Evolutionary conservation across 2,888 invertebrate genomes (phyloP).

Genomic region (Augochlorella aurata): DNA sequence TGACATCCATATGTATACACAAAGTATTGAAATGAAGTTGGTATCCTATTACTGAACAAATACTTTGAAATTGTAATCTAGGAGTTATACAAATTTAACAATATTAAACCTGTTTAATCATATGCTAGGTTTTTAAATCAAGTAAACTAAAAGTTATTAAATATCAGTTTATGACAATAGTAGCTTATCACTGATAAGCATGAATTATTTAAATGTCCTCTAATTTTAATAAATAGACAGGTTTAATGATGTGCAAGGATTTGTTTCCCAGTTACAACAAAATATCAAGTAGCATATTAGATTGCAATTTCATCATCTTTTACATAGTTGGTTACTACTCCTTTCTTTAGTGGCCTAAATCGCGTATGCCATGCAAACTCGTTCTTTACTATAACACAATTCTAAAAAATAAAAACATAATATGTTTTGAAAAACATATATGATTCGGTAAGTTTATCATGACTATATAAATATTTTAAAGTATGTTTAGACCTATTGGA

Average conservation of each 20-base stretch:
- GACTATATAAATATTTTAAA: neutral
- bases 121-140: too few relatives aligned
- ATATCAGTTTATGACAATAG: too few relatives aligned
- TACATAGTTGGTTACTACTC: neutral
- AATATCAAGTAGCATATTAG: neutral
- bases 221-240: too few relatives aligned
- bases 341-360: neutral
- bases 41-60: neutral
- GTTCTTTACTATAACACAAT: neutral
- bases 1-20: neutral
- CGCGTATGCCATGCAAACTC: neutral
- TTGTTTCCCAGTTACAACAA: neutral
- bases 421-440: neutral
- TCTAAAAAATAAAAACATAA: neutral
- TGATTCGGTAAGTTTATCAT: slow-evolving; percentile 29
- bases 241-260: neutral
- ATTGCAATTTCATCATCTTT: neutral
- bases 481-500: neutral
- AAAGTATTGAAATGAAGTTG: slow-evolving; percentile 1
- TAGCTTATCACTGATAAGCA: too few relatives aligned
- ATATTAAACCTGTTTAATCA: too few relatives aligned
- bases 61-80: too few relatives aligned
- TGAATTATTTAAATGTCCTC: too few relatives aligned
- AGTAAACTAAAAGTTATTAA: too few relatives aligned
- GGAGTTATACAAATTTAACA: too few relatives aligned